A percentile compares a stretch with the other conserved stretches of the same genome.
These are phyloP conservation scores for Agriotes lineatus DNA, from an alignment of 2,888 invertebrate species.

Conservation along the genomic window DNA sequence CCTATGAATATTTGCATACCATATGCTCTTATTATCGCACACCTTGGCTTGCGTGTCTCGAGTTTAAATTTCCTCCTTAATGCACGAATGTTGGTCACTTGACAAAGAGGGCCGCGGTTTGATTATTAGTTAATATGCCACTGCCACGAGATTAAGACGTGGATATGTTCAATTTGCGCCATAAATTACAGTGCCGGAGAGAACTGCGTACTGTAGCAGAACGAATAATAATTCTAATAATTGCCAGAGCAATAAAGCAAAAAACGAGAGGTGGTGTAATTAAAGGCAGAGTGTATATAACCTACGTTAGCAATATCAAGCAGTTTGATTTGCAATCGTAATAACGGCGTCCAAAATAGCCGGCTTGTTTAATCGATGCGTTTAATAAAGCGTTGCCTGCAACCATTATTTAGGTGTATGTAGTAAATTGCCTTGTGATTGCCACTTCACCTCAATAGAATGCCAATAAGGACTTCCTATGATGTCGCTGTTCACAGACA, in stretches of 20 bases:
- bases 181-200: not conserved
- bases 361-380: slow-evolving; percentile 23
- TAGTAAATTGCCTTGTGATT: slow-evolving; percentile 52
- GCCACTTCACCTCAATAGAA: slow-evolving; percentile 50
- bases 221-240: not conserved
- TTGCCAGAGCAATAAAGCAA: not conserved
- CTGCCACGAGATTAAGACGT: not conserved
- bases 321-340: slow-evolving; percentile 29
- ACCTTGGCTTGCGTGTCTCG: not conserved
- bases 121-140: not conserved
- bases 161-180: not conserved
- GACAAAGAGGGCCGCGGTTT: not conserved
- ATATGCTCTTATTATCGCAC: not conserved
- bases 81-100: not conserved
- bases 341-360: slow-evolving; percentile 26
- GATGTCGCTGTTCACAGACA: slow-evolving; percentile 44
- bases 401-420: slow-evolving; percentile 52
- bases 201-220: not conserved
- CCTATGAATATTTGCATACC: slow-evolving; percentile 1
- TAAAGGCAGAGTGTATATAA: slow-evolving; percentile 8
- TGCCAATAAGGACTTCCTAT: slow-evolving; percentile 52
- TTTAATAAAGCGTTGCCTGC: slow-evolving; percentile 30
- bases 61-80: not conserved
- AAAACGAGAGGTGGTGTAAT: slow-evolving; percentile 4
- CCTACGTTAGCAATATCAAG: slow-evolving; percentile 8